Evolutionary conservation across 2,113 vertebrate genomes (phyloP).

Genomic region (Aramus guarauna): DNA sequence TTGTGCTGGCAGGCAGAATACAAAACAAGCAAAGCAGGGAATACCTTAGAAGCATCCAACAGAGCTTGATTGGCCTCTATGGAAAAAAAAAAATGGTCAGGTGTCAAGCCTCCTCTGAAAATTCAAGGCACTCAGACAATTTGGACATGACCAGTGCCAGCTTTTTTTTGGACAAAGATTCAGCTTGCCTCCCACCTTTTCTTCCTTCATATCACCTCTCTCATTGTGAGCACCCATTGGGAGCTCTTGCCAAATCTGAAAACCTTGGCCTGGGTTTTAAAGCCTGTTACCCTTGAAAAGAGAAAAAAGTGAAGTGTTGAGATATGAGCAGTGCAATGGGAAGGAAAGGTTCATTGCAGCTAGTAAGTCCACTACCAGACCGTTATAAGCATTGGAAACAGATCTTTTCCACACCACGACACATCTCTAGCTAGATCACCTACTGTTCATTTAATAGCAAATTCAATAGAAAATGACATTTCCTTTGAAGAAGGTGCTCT

Average conservation of each 20-base stretch:
- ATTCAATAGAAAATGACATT: conserved; percentile 23
- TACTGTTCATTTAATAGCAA: neutral
- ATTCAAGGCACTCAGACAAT: neutral
- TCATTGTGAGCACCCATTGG: neutral
- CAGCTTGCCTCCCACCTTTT: neutral
- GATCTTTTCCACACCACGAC: neutral
- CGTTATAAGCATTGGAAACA: neutral
- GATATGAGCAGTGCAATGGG: neutral
- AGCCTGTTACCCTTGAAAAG: neutral
- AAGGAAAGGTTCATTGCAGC: neutral
- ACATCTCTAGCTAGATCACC: neutral
- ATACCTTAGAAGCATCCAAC: neutral
- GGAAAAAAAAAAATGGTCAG: neutral
- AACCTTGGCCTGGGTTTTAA: neutral
- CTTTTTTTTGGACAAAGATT: neutral
- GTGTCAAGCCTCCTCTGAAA: neutral
- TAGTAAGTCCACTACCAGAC: neutral
- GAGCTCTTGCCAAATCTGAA: neutral
- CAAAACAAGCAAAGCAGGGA: neutral
- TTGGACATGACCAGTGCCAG: neutral
- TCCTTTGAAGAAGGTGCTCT: conserved; percentile 48
- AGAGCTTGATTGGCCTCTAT: neutral
- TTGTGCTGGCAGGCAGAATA: neutral
- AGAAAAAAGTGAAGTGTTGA: neutral
- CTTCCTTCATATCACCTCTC: neutral